A percentile compares a stretch with the other conserved stretches of the same genome.
phyloP scores from a whole-genome alignment of 2,888 invertebrate species.

The Apomyelois bistriatella region DNA sequence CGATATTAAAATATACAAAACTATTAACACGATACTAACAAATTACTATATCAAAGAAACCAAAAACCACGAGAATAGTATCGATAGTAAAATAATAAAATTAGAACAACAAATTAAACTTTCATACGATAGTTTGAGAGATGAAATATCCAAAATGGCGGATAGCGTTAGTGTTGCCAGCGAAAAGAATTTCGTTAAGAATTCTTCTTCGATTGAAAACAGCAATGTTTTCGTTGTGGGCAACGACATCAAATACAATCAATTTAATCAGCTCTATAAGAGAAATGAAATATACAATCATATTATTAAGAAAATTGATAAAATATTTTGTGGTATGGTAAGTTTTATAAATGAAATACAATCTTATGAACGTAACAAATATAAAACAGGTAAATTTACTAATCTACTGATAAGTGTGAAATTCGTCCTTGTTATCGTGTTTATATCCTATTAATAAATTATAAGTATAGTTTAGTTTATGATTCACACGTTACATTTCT shows the following conservation, averaged over 20 bases:
- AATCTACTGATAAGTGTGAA: slow-evolving; percentile 4
- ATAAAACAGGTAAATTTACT: slow-evolving; percentile 5
- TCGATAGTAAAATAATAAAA: slow-evolving; percentile 57
- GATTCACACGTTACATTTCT: neutral
- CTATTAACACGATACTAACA: slow-evolving; percentile 68
- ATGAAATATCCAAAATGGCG: slow-evolving; percentile 48
- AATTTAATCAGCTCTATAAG: slow-evolving; percentile 51
- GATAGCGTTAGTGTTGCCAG: slow-evolving; percentile 41
- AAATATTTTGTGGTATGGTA: slow-evolving; percentile 67
- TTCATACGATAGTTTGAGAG: slow-evolving; percentile 58
- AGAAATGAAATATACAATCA: slow-evolving; percentile 65
- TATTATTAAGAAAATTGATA: slow-evolving; percentile 68
- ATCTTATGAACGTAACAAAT: neutral
- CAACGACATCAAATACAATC: slow-evolving; percentile 52
- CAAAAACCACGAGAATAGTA: slow-evolving; percentile 55
- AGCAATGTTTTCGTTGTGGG: slow-evolving; percentile 60
- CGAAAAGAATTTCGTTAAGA: slow-evolving; percentile 36
- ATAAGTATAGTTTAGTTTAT: neutral
- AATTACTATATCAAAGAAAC: slow-evolving; percentile 70
- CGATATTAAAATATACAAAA: slow-evolving; percentile 71
- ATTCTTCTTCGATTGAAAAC: slow-evolving; percentile 50
- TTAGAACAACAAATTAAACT: slow-evolving; percentile 55
- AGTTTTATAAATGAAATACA: slow-evolving; percentile 30
- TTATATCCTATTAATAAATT: neutral
- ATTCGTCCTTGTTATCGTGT: neutral